Base-by-base conservation (phyloP, 2,113 vertebrate genomes). In the Corydoras sp. region DNA sequence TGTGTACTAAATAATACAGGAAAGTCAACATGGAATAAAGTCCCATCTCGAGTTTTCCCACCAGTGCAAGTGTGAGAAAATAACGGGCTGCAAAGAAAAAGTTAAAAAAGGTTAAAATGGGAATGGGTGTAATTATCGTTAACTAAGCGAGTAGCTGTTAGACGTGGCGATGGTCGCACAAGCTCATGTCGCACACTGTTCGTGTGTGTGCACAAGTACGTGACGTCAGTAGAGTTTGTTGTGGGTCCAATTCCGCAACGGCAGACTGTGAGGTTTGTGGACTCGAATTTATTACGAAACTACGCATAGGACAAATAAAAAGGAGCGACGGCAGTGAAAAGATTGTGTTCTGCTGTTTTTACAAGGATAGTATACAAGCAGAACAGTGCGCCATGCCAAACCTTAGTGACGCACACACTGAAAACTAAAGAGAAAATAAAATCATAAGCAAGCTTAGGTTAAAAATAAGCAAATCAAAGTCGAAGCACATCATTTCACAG, bases 261-360 rank as follows among this genome's bases (percentile, higher is more conserved):
- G 72, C 71, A 80, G 75, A 80, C 72, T 62, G 75, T 77, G 78
- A 80, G 78, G 78, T 77, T 77, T 80, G 69, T 72, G 65, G 62
- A 53, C 72, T 64, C 43, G 75, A 62, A 61, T 80, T 80, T 80
- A 80, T 77, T 65, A 80, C 72, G 69, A 77, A 77, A 77, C 72
- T 74, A 58, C 14, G 55, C 73, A 62, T 64, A 61, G 31, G 58
- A 35, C 49, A 51, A 64, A 58, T 18, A 30, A 49, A 58, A 65
- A 32, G 68, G 31, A 78, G 68, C 48, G 60, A 68, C 59, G 75
- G 49, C 29, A 31, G 67, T 11, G 24, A 70, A 24, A 24, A 18
- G 29, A 61, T 61, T 29, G 65, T 62, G 62, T 50, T 18, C 67
- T 53, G 18, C 69, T 65, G 56, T 53, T 68, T 78, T 80, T 77